Evolutionary conservation across 2,888 invertebrate species (phyloP).

Genomic region (Seira ritae): DNA sequence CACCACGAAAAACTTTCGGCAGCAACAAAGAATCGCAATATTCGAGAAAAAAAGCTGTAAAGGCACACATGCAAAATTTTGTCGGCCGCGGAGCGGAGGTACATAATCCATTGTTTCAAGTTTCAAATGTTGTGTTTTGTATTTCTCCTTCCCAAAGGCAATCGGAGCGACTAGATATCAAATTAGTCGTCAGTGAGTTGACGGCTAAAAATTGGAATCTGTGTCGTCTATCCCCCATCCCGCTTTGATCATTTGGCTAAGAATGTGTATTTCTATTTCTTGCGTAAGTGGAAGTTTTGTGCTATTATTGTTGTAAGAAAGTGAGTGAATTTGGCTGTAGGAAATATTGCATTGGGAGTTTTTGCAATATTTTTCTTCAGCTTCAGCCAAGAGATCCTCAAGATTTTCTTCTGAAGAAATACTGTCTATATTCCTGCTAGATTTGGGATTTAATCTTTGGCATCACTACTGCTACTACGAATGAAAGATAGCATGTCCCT

Average conservation of each 20-base stretch:
- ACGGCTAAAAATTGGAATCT: constrained; percentile 34
- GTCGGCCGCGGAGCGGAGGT: no score
- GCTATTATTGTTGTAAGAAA: background rate
- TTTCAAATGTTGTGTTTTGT: background rate
- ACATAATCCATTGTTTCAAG: no score
- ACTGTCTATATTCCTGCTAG: background rate
- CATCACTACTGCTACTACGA: background rate
- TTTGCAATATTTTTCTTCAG: constrained; percentile 3
- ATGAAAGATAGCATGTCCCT: background rate
- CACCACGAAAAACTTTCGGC: no score
- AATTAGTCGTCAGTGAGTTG: constrained; percentile 51
- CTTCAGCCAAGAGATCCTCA: background rate
- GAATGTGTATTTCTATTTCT: background rate
- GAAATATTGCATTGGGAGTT: background rate
- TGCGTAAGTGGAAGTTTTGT: background rate
- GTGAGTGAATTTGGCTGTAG: background rate
- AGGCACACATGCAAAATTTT: no score
- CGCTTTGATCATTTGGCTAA: background rate
- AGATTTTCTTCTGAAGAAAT: constrained; percentile 14
- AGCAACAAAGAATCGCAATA: no score
- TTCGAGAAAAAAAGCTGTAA: no score
- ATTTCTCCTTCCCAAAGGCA: constrained; percentile 22
- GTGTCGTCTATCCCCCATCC: background rate
- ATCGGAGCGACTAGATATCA: constrained; percentile 50
- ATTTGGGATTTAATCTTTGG: constrained; percentile 1